These are phyloP conservation scores for Apeira syringaria DNA, from an alignment of 2,888 invertebrate species.

Conservation along the genomic window DNA sequence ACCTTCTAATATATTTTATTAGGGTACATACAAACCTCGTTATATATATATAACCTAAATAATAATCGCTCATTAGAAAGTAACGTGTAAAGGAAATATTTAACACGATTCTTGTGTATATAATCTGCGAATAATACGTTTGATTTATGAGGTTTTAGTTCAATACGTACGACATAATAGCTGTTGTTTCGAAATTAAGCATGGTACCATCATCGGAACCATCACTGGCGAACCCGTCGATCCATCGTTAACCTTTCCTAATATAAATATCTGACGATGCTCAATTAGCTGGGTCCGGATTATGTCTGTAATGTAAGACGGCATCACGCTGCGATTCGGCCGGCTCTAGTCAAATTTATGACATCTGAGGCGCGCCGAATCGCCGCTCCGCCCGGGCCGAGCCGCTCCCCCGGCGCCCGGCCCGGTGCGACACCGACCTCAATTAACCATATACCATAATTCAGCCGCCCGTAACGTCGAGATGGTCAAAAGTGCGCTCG, in stretches of 20 bases:
- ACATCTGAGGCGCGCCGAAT: slow-evolving; percentile 22
- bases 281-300: slow-evolving; percentile 55
- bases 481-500: slow-evolving; percentile 21
- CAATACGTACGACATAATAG: too few relatives aligned
- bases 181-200: background rate
- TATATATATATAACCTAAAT: too few relatives aligned
- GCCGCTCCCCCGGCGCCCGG: slow-evolving; percentile 1
- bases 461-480: slow-evolving; percentile 16
- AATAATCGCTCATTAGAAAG: too few relatives aligned
- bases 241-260: slow-evolving; percentile 30
- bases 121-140: too few relatives aligned
- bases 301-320: slow-evolving; percentile 51
- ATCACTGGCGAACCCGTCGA: slow-evolving; percentile 15
- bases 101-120: too few relatives aligned
- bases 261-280: slow-evolving; percentile 58
- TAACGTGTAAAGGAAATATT: too few relatives aligned
- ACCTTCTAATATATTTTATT: too few relatives aligned
- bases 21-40: too few relatives aligned
- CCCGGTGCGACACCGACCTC: slow-evolving; percentile 27
- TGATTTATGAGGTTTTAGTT: too few relatives aligned
- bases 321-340: slow-evolving; percentile 60
- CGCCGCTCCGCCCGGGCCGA: slow-evolving; percentile 1
- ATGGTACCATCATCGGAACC: slow-evolving; percentile 1
- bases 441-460: slow-evolving; percentile 31
- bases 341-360: slow-evolving; percentile 29